Conservation (phyloP, 2,113 vertebrate species). For the Alces alces region DNA sequence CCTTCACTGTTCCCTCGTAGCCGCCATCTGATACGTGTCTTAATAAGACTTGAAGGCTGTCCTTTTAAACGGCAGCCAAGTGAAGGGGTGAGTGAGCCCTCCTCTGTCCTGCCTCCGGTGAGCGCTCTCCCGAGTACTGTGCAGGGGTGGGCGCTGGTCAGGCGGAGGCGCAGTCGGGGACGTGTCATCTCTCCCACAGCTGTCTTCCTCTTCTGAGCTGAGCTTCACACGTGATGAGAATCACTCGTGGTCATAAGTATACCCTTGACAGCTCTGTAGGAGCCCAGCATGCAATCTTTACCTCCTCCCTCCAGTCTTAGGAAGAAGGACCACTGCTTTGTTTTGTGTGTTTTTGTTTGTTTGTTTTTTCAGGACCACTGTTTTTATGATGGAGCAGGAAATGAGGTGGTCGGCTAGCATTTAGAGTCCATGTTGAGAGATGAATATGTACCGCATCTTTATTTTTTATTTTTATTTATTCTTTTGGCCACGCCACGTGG, state of each 20-base stretch:
- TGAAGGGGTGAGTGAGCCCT: background rate
- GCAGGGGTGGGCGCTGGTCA: background rate
- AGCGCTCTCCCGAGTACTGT: background rate
- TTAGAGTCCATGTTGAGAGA: background rate
- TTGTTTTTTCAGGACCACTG: background rate
- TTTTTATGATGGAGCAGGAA: background rate
- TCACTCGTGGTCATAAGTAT: background rate
- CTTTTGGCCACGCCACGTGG: background rate
- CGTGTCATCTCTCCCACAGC: background rate
- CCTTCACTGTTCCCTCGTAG: background rate
- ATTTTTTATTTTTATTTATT: background rate
- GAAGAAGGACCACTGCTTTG: background rate
- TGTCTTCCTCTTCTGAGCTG: background rate
- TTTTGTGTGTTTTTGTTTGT: background rate
- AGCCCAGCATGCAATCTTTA: background rate
- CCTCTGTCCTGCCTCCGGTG: background rate
- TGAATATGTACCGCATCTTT: background rate
- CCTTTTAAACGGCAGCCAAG: background rate
- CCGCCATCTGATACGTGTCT: background rate
- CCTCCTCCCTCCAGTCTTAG: background rate
- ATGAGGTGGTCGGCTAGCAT: background rate
- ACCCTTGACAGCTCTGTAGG: background rate
- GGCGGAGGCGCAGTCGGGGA: background rate
- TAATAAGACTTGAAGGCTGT: background rate
- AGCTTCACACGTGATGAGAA: background rate